These are phyloP conservation scores for Ochropacha duplaris DNA, from an alignment of 2,888 invertebrate species.

Conservation along the genomic window DNA sequence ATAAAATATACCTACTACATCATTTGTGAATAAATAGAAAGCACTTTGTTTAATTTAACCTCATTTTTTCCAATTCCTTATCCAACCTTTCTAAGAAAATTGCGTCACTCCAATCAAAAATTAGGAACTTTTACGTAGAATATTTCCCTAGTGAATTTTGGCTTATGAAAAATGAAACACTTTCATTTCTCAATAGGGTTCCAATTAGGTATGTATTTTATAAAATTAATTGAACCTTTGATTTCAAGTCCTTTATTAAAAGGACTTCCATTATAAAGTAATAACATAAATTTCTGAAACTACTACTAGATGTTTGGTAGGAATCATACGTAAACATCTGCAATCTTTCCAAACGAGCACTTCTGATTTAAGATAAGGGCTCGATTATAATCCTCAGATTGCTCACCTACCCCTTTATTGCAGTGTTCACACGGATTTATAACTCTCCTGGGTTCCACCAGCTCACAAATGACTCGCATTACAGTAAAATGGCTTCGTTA, in stretches of 20 bases:
- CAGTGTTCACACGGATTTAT: constrained; percentile 34
- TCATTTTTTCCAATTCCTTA: background rate
- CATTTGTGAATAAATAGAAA: too few species aligned
- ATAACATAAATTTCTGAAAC: background rate
- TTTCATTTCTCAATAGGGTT: background rate
- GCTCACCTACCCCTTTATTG: constrained; percentile 27
- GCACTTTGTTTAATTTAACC: background rate
- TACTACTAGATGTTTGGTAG: background rate
- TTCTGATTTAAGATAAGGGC: constrained; percentile 28
- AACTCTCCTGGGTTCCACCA: constrained; percentile 25
- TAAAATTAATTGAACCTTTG: too few species aligned
- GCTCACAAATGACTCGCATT: constrained; percentile 51
- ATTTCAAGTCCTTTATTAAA: background rate
- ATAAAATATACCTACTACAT: too few species aligned
- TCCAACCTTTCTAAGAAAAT: constrained; percentile 6
- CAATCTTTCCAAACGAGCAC: background rate
- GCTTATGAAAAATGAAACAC: background rate
- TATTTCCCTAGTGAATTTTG: background rate
- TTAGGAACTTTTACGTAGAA: constrained; percentile 7
- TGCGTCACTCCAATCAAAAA: constrained; percentile 15
- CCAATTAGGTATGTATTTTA: background rate
- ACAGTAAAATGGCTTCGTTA: constrained; percentile 47
- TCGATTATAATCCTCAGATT: constrained; percentile 8
- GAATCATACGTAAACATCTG: background rate
- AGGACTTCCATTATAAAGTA: background rate